Percentiles rank a stretch among this genome's conserved stretches.
Conservation (phyloP, 2,797 vertebrate genomes). For the Lacerta agilis region DNA sequence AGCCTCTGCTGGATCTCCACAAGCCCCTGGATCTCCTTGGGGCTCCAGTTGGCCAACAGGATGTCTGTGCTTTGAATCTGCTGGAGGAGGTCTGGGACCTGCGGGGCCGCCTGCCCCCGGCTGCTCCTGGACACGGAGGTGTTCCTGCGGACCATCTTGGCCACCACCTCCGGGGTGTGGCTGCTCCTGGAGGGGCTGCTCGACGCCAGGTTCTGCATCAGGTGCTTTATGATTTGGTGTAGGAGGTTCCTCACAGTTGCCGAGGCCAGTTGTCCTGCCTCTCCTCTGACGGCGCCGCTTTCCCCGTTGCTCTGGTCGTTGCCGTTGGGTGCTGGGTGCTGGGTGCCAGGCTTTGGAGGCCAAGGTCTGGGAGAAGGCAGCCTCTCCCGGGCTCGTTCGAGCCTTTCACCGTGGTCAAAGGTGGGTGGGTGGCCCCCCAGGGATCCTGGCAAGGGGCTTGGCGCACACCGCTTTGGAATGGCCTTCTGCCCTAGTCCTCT, state of each 20-base stretch:
- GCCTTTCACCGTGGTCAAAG: accelerated
- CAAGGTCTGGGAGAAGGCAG: neutral
- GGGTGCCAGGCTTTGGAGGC: neutral
- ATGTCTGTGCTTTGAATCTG: neutral
- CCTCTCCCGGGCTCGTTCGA: neutral
- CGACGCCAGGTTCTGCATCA: neutral
- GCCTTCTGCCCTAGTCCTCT: slow-evolving; percentile 88
- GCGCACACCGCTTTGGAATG: slow-evolving; percentile 88
- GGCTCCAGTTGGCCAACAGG: neutral
- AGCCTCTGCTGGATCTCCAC: neutral
- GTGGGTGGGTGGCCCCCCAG: slow-evolving; percentile 37
- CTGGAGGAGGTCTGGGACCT: neutral
- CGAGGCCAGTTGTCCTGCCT: accelerated
- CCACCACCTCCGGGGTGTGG: neutral
- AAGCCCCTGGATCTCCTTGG: neutral
- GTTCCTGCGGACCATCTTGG: neutral
- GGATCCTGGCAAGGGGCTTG: slow-evolving; percentile 83
- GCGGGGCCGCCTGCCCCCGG: accelerated
- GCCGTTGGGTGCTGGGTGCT: accelerated
- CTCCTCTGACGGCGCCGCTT: neutral
- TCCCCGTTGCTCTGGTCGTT: neutral
- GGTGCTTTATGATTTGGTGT: neutral
- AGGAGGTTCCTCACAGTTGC: neutral
- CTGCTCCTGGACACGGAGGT: neutral
- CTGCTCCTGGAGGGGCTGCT: accelerated